Conservation (phyloP, 2,113 vertebrate genomes). For the Crotophaga sulcirostris region DNA sequence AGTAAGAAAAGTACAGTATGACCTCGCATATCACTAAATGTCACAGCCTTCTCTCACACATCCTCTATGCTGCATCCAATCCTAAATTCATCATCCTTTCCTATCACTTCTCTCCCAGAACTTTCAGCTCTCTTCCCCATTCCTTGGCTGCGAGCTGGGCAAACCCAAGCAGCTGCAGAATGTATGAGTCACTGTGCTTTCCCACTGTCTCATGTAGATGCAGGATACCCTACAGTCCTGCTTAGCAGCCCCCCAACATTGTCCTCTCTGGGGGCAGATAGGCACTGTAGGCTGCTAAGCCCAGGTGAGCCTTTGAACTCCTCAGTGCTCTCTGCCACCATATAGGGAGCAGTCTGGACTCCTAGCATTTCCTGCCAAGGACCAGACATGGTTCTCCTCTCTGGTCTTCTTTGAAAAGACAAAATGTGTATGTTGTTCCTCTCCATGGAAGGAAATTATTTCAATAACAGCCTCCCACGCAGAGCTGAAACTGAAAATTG, state of each 20-base stretch:
- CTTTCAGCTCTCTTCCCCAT: background rate
- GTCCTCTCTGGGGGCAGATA: background rate
- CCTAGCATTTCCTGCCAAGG: background rate
- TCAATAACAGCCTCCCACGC: slow-evolving; percentile 54
- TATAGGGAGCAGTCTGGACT: background rate
- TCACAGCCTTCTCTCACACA: background rate
- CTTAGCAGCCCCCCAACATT: background rate
- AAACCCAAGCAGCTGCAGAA: background rate
- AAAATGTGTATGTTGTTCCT: background rate
- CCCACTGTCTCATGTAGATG: background rate
- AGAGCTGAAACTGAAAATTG: slow-evolving; percentile 44
- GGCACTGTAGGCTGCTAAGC: background rate
- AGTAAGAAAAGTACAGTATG: background rate
- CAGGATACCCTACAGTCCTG: background rate
- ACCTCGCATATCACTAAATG: background rate
- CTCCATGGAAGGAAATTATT: background rate
- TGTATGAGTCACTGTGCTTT: background rate
- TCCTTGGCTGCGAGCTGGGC: background rate
- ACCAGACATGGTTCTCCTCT: background rate
- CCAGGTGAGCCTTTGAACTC: background rate
- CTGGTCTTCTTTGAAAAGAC: background rate
- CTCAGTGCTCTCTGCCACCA: rapidly evolving
- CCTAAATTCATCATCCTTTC: background rate
- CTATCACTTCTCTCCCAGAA: background rate
- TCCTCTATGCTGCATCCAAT: background rate